These are phyloP conservation scores for Cebidichthys violaceus DNA, from an alignment of 2,113 vertebrate genomes.

Conservation along the genomic window DNA sequence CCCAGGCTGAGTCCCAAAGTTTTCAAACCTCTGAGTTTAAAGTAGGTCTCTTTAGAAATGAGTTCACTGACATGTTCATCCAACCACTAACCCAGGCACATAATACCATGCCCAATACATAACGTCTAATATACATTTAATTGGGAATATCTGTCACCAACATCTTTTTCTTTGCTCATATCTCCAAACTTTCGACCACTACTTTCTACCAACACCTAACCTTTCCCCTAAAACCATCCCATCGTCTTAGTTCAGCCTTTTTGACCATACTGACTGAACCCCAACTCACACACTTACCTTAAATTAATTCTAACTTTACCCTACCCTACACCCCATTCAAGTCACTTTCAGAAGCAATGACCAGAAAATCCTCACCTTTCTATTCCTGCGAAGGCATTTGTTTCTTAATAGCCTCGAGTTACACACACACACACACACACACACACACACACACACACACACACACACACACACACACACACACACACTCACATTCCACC, in stretches of 20 bases:
- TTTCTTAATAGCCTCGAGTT: slow-evolving; percentile 41
- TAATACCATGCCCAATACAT: background rate
- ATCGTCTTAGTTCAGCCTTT: background rate
- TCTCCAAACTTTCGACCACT: background rate
- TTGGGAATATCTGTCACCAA: background rate
- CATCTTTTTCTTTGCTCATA: background rate
- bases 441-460: slow-evolving; percentile 47
- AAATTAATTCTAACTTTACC: slow-evolving; percentile 4
- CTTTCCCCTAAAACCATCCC: background rate
- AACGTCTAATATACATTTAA: background rate
- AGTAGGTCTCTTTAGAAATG: background rate
- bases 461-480: slow-evolving; percentile 46
- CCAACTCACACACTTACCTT: background rate
- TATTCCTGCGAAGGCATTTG: slow-evolving; percentile 44
- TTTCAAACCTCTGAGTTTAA: slow-evolving; percentile 21
- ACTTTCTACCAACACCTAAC: background rate
- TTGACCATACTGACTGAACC: background rate
- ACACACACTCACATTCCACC: slow-evolving; percentile 44
- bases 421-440: slow-evolving; percentile 40
- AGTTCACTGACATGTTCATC: background rate
- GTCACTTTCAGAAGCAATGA: slow-evolving; percentile 18
- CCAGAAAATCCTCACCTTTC: slow-evolving; percentile 27
- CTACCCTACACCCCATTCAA: background rate
- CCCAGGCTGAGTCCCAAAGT: background rate
- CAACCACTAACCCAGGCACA: background rate